These are phyloP conservation scores for Pseudococcus viburni DNA, from an alignment of 2,888 invertebrate species.

Conservation along the genomic window DNA sequence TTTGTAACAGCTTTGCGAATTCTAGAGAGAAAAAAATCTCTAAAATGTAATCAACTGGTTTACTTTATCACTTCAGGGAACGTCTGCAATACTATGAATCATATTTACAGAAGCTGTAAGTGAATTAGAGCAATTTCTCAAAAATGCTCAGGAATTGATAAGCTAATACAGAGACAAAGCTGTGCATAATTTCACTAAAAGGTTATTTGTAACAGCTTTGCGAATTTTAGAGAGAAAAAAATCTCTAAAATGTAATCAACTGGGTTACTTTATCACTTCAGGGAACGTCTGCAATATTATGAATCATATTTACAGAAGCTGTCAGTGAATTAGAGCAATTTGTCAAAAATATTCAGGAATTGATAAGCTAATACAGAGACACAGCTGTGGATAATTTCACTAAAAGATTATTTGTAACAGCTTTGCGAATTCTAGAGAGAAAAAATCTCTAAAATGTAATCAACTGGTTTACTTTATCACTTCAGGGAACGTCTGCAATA, in stretches of 20 bases:
- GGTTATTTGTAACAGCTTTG: too few species aligned
- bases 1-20: neutral
- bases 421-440: too few species aligned
- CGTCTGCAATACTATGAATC: neutral
- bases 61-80: conserved; percentile 45
- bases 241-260: conserved; percentile 29
- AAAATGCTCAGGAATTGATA: too few species aligned
- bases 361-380: neutral
- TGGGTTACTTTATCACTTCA: conserved; percentile 24
- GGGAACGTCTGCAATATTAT: conserved; percentile 35
- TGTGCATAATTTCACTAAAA: too few species aligned
- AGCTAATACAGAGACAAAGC: too few species aligned
- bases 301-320: conserved; percentile 20
- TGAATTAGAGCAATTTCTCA: neutral
- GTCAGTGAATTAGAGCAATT: conserved; percentile 14
- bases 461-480: conserved; percentile 28
- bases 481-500: conserved; percentile 39
- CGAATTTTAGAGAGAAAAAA: too few species aligned
- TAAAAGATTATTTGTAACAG: neutral
- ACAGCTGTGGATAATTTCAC: conserved; percentile 9
- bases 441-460: conserved; percentile 5
- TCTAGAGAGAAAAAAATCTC: neutral
- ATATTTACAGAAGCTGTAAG: conserved; percentile 44
- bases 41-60: conserved; percentile 27
- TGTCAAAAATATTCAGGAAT: too few species aligned